Percentiles rank a stretch among this genome's conserved stretches.
phyloP scores from a whole-genome alignment of 2,797 vertebrate genomes.

The Catamblyrhynchus diadema region DNA sequence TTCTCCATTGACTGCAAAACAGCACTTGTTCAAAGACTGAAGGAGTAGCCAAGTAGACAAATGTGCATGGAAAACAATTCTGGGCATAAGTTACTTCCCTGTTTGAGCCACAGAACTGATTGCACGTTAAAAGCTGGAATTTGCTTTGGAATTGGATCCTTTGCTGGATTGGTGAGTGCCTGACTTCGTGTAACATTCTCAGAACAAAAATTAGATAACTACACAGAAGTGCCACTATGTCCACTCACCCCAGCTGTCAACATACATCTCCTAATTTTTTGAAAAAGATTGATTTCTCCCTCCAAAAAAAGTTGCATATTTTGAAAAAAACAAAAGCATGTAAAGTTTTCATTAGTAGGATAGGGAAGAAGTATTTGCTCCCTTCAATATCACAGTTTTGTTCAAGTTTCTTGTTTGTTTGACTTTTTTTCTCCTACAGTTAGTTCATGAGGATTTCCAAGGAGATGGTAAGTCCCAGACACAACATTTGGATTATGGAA shows the following conservation, averaged over 20 bases:
- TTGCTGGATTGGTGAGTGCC: slow-evolving; percentile 9
- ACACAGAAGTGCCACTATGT: not conserved
- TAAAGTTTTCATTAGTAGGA: not conserved
- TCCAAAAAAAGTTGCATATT: not conserved
- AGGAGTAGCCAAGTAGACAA: not conserved
- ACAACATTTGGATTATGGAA: not conserved
- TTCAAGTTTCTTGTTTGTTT: not conserved
- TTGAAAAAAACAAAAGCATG: not conserved
- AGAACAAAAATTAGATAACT: slow-evolving; percentile 22
- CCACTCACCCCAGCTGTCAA: not conserved
- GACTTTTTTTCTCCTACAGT: not conserved
- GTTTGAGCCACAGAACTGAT: slow-evolving; percentile 1
- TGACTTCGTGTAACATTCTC: not conserved
- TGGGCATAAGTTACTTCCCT: not conserved
- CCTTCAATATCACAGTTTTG: not conserved
- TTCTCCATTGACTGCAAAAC: not conserved
- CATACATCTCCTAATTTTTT: not conserved
- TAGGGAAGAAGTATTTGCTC: not conserved
- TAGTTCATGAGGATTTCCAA: not conserved
- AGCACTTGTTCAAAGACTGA: slow-evolving; percentile 27
- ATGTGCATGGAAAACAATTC: slow-evolving; percentile 45
- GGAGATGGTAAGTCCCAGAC: not conserved
- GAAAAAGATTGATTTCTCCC: not conserved
- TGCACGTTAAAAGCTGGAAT: slow-evolving; percentile 49
- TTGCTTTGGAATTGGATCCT: slow-evolving; percentile 29